Conservation (phyloP, 2,888 invertebrate genomes). For the Parnassius apollo region DNA sequence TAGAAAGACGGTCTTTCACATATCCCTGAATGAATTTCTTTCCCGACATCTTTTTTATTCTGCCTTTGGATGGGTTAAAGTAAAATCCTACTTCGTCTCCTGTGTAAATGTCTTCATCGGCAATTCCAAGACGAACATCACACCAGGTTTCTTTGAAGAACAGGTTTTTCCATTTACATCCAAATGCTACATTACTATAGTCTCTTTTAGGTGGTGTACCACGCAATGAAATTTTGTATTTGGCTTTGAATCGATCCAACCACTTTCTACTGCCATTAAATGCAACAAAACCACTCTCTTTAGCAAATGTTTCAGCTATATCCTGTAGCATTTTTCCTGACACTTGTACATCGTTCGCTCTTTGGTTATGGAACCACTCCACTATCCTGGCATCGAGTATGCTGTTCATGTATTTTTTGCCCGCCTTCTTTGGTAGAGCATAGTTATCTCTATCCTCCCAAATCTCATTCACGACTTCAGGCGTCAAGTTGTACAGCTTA, state of each 20-base stretch:
- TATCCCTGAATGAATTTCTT: slow-evolving; percentile 51
- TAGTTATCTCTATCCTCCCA: slow-evolving; percentile 52
- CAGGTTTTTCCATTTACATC: slow-evolving; percentile 49
- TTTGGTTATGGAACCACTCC: slow-evolving; percentile 45
- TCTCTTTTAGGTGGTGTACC: slow-evolving; percentile 33
- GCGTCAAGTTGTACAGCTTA: slow-evolving; percentile 42
- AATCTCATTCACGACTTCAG: slow-evolving; percentile 46
- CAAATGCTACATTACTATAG: slow-evolving; percentile 35
- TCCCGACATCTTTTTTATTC: slow-evolving; percentile 46
- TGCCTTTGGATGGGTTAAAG: slow-evolving; percentile 49
- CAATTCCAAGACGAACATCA: slow-evolving; percentile 42
- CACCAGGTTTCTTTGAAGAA: slow-evolving; percentile 53
- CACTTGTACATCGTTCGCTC: slow-evolving; percentile 39
- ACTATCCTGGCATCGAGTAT: slow-evolving; percentile 42
- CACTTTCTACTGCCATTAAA: slow-evolving; percentile 54
- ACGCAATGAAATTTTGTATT: slow-evolving; percentile 44
- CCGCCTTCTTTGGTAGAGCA: slow-evolving; percentile 39
- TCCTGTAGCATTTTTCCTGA: slow-evolving; percentile 50
- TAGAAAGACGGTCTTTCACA: slow-evolving; percentile 44
- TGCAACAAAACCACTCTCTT: slow-evolving; percentile 46
- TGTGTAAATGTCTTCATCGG: slow-evolving; percentile 49
- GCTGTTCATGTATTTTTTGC: slow-evolving; percentile 44
- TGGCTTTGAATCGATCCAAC: slow-evolving; percentile 50
- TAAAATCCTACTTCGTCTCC: slow-evolving; percentile 51
- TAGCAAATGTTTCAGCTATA: slow-evolving; percentile 45